Percentiles rank a stretch among this genome's conserved stretches.
Conservation (phyloP, 2,797 vertebrate genomes). For the Alca torda region DNA sequence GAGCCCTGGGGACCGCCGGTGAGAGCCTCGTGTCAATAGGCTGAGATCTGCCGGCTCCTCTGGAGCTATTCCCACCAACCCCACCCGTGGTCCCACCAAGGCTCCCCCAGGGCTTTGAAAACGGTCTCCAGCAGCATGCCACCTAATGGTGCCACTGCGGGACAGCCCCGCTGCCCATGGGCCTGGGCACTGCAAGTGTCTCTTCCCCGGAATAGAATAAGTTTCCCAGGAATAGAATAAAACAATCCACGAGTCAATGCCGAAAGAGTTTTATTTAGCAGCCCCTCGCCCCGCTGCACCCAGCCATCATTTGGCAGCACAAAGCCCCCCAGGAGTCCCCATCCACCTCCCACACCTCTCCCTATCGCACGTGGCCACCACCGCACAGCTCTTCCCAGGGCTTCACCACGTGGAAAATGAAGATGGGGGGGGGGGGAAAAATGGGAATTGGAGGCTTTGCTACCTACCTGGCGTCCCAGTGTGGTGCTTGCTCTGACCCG, state of each 20-base stretch:
- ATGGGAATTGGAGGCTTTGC: not conserved
- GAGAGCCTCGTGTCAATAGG: fast-evolving
- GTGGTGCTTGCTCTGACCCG: fast-evolving
- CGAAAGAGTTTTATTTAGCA: slow-evolving; percentile 34
- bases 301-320: not conserved
- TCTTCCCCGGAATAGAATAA: not conserved
- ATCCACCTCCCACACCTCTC: fast-evolving
- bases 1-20: not conserved
- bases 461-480: not conserved
- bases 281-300: fast-evolving
- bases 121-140: fast-evolving
- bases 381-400: not conserved
- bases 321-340: not conserved
- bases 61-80: not conserved
- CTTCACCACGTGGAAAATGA: fast-evolving
- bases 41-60: not conserved
- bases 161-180: fast-evolving
- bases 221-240: not conserved
- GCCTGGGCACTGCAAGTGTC: not conserved
- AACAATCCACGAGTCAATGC: not conserved
- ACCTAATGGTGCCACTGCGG: fast-evolving
- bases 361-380: fast-evolving
- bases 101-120: not conserved
- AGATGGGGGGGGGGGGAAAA: fast-evolving
- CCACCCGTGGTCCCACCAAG: too few relatives aligned